Evolutionary conservation across 2,797 vertebrate genomes (phyloP).

Genomic region (Melanotaenia boesemani): DNA sequence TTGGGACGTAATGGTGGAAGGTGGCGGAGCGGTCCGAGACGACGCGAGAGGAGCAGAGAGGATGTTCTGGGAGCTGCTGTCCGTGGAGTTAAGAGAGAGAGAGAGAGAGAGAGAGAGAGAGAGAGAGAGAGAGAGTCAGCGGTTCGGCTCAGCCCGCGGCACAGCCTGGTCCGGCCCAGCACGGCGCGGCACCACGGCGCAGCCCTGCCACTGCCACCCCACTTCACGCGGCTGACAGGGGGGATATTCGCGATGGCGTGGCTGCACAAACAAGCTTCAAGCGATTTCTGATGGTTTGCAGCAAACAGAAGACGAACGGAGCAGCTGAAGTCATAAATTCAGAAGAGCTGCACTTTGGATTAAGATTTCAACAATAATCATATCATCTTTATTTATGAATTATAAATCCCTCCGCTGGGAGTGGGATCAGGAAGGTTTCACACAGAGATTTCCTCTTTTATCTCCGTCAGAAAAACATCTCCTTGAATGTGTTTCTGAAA

Average conservation of each 20-base stretch:
- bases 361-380: conserved; percentile 64
- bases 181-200: conserved; percentile 3
- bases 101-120: background rate
- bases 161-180: background rate
- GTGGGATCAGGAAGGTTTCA: conserved; percentile 47
- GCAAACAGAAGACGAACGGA: conserved; percentile 15
- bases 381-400: conserved; percentile 70
- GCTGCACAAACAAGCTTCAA: conserved; percentile 42
- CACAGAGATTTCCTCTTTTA: conserved; percentile 31
- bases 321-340: conserved; percentile 65
- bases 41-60: conserved; percentile 30
- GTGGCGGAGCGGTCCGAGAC: conserved; percentile 59
- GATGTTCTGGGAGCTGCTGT: background rate
- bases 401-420: conserved; percentile 55
- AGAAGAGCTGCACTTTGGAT: conserved; percentile 61
- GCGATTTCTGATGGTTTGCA: conserved; percentile 45
- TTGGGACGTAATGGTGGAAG: conserved; percentile 87
- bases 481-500: background rate
- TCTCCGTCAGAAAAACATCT: conserved; percentile 2
- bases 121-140: background rate
- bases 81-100: background rate
- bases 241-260: conserved; percentile 51
- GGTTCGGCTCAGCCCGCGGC: conserved; percentile 42
- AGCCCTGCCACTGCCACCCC: conserved; percentile 58
- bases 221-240: conserved; percentile 59